Conservation (phyloP, 2,113 vertebrate species). For the Microtus pennsylvanicus region DNA sequence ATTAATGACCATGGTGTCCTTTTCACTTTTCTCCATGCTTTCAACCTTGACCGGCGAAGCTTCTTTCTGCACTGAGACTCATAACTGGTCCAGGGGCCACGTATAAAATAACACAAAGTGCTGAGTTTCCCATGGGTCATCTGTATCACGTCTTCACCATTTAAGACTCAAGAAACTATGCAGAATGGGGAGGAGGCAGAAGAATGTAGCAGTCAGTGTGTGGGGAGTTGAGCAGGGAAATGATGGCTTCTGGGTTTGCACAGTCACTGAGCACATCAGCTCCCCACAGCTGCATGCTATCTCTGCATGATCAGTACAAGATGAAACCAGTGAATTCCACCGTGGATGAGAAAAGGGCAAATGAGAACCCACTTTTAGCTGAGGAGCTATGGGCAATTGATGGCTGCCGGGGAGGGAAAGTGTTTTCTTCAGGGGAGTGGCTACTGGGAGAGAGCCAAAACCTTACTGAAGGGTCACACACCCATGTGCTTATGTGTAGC, state of each 20-base stretch:
- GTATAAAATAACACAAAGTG: background rate
- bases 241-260: background rate
- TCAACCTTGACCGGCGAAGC: background rate
- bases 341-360: no score
- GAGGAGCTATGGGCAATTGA: background rate
- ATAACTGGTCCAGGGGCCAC: background rate
- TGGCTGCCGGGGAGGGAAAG: background rate
- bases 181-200: background rate
- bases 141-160: background rate
- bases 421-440: background rate
- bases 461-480: background rate
- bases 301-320: background rate
- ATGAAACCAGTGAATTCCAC: background rate
- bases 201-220: background rate
- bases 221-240: background rate
- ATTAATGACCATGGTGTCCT: background rate
- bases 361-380: no score
- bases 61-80: background rate
- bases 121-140: background rate
- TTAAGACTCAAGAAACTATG: background rate
- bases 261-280: background rate
- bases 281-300: background rate
- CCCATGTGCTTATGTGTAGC: background rate
- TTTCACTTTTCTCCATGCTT: background rate
- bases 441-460: background rate